Evolutionary conservation across 2,113 vertebrate genomes (phyloP).

Genomic region (Polypterus bichir): DNA sequence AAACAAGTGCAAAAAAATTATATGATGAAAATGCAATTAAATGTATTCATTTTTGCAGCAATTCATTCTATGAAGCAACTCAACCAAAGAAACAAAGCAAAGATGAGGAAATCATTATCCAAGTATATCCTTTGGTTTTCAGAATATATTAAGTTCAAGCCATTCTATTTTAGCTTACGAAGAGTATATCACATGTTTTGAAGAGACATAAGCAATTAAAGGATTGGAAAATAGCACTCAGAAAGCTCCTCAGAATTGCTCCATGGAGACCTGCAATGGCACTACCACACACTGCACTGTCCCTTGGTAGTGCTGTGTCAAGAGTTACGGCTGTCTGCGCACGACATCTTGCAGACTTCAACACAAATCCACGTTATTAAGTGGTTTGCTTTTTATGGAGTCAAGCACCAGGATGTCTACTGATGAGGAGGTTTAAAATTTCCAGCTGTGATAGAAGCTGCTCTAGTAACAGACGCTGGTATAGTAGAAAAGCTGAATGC

Average conservation of each 20-base stretch:
- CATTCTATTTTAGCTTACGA: constrained; percentile 46
- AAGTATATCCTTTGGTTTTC: constrained; percentile 32
- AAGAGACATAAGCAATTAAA: constrained; percentile 65
- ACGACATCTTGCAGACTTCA: constrained; percentile 23
- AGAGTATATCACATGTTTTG: constrained; percentile 41
- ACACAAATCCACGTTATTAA: constrained; percentile 34
- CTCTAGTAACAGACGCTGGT: too few relatives aligned
- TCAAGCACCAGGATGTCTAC: too few relatives aligned
- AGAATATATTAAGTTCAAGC: constrained; percentile 46
- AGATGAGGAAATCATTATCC: constrained; percentile 40
- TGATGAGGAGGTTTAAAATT: too few relatives aligned
- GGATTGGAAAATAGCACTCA: constrained; percentile 49
- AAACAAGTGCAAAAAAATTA: constrained; percentile 1
- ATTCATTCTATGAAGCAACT: constrained; percentile 30
- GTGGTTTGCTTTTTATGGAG: not conserved
- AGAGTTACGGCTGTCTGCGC: constrained; percentile 39
- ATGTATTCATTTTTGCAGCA: constrained; percentile 33
- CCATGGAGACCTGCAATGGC: constrained; percentile 45
- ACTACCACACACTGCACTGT: constrained; percentile 44
- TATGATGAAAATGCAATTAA: constrained; percentile 24
- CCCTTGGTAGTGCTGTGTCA: constrained; percentile 39
- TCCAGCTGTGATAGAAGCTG: too few relatives aligned
- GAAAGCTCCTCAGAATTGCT: constrained; percentile 48
- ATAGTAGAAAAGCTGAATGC: too few relatives aligned
- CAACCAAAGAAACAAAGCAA: constrained; percentile 28